These are phyloP conservation scores for Fulmarus glacialis DNA, from an alignment of 2,113 vertebrate genomes.

Conservation along the genomic window DNA sequence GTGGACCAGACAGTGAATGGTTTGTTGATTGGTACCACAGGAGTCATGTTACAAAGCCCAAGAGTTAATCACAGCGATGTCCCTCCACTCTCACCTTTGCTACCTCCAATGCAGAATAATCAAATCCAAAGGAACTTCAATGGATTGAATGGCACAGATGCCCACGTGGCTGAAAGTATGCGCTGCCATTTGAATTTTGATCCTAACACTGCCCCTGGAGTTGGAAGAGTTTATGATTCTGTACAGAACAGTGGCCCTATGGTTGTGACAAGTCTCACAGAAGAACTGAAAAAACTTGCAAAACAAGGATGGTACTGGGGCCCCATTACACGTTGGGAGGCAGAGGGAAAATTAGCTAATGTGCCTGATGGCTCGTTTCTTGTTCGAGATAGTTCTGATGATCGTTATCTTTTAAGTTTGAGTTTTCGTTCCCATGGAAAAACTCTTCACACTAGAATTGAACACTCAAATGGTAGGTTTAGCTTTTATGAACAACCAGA, in stretches of 20 bases:
- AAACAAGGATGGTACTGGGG: constrained; percentile 99
- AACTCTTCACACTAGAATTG: constrained; percentile 97
- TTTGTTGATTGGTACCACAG: constrained; percentile 86
- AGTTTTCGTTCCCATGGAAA: constrained; percentile 97
- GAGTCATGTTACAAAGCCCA: constrained; percentile 88
- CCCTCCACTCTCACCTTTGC: constrained; percentile 91
- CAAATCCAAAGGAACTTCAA: constrained; percentile 89
- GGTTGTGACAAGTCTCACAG: constrained; percentile 95
- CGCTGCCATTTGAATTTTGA: constrained; percentile 96
- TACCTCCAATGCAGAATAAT: constrained; percentile 87
- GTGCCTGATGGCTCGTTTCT: constrained; percentile 94
- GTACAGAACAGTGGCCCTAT: constrained; percentile 94
- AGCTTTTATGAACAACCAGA: constrained; percentile 99
- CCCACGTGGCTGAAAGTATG: constrained; percentile 87
- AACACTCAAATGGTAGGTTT: constrained; percentile 97
- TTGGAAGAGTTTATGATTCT: constrained; percentile 93
- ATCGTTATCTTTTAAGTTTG: constrained; percentile 95
- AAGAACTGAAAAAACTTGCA: constrained; percentile 96
- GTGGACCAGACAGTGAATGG: constrained; percentile 88
- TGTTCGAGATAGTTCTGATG: constrained; percentile 96
- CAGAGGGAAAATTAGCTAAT: constrained; percentile 93
- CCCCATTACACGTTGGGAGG: constrained; percentile 97
- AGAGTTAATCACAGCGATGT: constrained; percentile 75
- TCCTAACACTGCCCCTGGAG: constrained; percentile 91
- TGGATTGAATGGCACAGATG: constrained; percentile 84